Base-by-base conservation (phyloP, 2,888 invertebrate species). In the Arctia plantaginis region DNA sequence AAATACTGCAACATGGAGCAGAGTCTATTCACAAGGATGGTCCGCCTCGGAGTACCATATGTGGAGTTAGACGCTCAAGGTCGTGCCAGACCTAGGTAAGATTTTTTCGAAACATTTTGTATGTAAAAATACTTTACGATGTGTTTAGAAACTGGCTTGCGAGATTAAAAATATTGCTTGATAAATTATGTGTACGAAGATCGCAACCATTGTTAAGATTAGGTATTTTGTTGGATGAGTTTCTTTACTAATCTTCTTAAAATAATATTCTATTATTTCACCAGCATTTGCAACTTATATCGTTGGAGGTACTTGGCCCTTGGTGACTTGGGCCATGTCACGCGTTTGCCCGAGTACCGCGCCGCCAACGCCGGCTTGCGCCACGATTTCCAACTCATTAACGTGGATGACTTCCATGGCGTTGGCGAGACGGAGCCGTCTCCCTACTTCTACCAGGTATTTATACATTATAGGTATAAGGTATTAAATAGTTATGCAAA, bases 1-100 rank as follows among this genome's bases (percentile, higher is more conserved):
- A 99, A 99, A 92, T 99, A 99, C 94, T 99, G 99, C 73, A 99
- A 99, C 90, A 99, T 99, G 99, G 99, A 99, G 89, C 99, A 99
- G 95, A 99, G 99, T 72, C 96, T 99, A 65, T 99, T 99, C 93
- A 99, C 99, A 0, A 96, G 99, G 81, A 97, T 99, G 91, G 99
- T 99, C 23, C 96, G 99, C 13, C 96, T 99, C 1, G 99, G 99
- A 0, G 99, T 99, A 3, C 99, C 99, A 0, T 99, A 99, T 0
- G 98, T 99, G 0, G 99, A 99, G 90, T 95, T 99, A 76, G 99
- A 99, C 93, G 99, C 99, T 0, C 99, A 99, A 92, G 99, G 99
- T 79, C 97, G 99, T 93, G 98, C 99, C 0, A 96, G 99, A 69
- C 97, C 99, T 0, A 98, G 97, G 97, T 97, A 84, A 90, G 86